Percentiles rank a stretch among this genome's conserved stretches.
These are phyloP conservation scores for Matsumurasca onukii DNA, from an alignment of 1,140 invertebrate species.

Conservation along the genomic window DNA sequence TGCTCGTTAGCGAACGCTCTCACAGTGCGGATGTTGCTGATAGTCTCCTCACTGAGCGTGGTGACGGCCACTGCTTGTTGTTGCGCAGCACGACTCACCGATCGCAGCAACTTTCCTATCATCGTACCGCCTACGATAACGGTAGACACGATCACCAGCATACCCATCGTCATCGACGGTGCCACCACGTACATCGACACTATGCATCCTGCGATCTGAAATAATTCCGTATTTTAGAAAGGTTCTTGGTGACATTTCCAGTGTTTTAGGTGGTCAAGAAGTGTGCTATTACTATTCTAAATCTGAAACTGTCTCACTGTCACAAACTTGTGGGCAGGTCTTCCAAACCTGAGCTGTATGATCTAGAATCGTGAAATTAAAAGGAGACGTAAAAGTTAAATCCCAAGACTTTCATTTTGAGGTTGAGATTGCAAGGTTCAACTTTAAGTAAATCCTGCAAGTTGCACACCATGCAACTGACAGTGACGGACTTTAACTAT, in stretches of 20 bases:
- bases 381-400: neutral
- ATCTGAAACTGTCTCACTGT: too few relatives aligned
- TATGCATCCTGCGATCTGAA: conserved; percentile 72
- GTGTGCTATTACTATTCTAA: too few relatives aligned
- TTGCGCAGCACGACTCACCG: conserved; percentile 73
- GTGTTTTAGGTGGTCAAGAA: neutral
- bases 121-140: conserved; percentile 76
- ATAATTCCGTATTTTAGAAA: conserved; percentile 33
- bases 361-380: neutral
- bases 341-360: neutral
- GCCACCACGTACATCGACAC: conserved; percentile 80
- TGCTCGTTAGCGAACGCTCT: conserved; percentile 92
- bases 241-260: neutral
- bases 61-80: conserved; percentile 77
- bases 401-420: neutral
- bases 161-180: conserved; percentile 80
- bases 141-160: conserved; percentile 77
- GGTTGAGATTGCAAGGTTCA: too few relatives aligned
- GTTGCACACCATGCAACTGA: too few relatives aligned
- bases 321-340: neutral
- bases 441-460: too few relatives aligned
- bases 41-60: conserved; percentile 87
- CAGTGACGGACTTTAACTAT: too few relatives aligned
- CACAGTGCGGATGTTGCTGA: conserved; percentile 89
- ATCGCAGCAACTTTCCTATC: conserved; percentile 70